Conservation (phyloP, 2,797 vertebrate genomes). For the Epinephelus awoara region DNA sequence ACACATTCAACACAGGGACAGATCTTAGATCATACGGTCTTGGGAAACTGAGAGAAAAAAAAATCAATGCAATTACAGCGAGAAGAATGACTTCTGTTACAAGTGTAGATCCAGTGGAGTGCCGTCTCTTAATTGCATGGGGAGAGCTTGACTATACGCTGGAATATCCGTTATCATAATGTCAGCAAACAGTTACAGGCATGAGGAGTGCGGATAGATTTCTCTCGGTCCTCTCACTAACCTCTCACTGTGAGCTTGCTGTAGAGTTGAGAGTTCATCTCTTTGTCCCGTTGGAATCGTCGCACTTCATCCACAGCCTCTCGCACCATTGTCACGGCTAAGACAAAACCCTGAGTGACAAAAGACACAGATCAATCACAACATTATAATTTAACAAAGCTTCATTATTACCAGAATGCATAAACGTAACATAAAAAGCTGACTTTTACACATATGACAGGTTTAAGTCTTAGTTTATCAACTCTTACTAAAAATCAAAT, state of each 20-base stretch:
- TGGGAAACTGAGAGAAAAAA: slow-evolving; percentile 49
- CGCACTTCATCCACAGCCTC: slow-evolving; percentile 96
- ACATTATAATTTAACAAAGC: background rate
- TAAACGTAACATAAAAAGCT: background rate
- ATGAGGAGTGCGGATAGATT: slow-evolving; percentile 3
- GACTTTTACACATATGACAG: background rate
- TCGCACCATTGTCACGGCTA: slow-evolving; percentile 94
- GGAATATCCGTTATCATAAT: slow-evolving; percentile 65
- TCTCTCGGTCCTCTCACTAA: slow-evolving; percentile 61
- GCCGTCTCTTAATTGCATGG: slow-evolving; percentile 54
- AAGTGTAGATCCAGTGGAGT: slow-evolving; percentile 68
- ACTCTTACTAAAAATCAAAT: background rate
- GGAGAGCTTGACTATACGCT: slow-evolving; percentile 19
- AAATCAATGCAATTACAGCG: slow-evolving; percentile 74
- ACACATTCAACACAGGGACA: slow-evolving; percentile 64
- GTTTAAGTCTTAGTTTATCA: background rate
- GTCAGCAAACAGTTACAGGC: slow-evolving; percentile 59
- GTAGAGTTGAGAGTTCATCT: slow-evolving; percentile 98
- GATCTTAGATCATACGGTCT: slow-evolving; percentile 63
- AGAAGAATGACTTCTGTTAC: slow-evolving; percentile 69
- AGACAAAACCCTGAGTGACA: slow-evolving; percentile 91
- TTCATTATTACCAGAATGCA: background rate
- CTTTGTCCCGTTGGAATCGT: slow-evolving; percentile 95
- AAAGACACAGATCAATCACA: background rate
- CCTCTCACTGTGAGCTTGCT: slow-evolving; percentile 97